Evolutionary conservation across 2,888 invertebrate genomes (phyloP).

Genomic region (Drosophila siamana): DNA sequence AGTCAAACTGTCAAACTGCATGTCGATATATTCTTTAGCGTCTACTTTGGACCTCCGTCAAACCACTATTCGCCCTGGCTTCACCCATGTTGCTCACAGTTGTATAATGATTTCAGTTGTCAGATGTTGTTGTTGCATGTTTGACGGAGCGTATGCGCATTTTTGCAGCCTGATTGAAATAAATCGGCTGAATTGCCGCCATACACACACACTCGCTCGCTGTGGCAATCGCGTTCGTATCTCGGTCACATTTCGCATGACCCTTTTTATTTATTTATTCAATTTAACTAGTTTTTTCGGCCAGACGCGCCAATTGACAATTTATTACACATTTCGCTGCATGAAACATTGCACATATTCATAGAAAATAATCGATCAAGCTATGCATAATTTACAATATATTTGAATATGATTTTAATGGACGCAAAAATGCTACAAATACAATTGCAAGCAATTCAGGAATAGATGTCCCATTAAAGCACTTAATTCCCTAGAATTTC

Average conservation of each 20-base stretch:
- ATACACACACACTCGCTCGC: neutral
- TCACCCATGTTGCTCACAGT: slow-evolving; percentile 24
- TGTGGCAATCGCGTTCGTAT: neutral
- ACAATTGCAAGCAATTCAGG: neutral
- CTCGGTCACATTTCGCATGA: slow-evolving; percentile 56
- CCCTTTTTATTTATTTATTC: slow-evolving; percentile 70
- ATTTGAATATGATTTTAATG: slow-evolving; percentile 1
- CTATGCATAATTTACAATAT: slow-evolving; percentile 9
- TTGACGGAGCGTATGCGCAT: slow-evolving; percentile 69
- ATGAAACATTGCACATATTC: slow-evolving; percentile 9
- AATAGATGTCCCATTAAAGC: neutral
- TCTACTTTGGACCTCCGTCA: slow-evolving; percentile 44
- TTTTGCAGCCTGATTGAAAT: slow-evolving; percentile 71
- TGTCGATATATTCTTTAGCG: slow-evolving; percentile 75
- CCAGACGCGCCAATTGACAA: slow-evolving; percentile 58
- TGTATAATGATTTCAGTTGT: slow-evolving; percentile 74
- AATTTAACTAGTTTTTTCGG: slow-evolving; percentile 55
- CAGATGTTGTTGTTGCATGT: slow-evolving; percentile 49
- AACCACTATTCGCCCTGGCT: neutral
- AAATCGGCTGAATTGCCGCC: slow-evolving; percentile 51
- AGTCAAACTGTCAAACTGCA: slow-evolving; percentile 76
- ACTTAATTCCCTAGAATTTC: neutral
- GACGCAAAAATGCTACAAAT: neutral
- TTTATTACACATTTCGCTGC: slow-evolving; percentile 31
- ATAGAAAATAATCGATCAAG: slow-evolving; percentile 10